These are phyloP conservation scores for Danaus plexippus DNA, from an alignment of 1,140 invertebrate genomes.

Conservation along the genomic window DNA sequence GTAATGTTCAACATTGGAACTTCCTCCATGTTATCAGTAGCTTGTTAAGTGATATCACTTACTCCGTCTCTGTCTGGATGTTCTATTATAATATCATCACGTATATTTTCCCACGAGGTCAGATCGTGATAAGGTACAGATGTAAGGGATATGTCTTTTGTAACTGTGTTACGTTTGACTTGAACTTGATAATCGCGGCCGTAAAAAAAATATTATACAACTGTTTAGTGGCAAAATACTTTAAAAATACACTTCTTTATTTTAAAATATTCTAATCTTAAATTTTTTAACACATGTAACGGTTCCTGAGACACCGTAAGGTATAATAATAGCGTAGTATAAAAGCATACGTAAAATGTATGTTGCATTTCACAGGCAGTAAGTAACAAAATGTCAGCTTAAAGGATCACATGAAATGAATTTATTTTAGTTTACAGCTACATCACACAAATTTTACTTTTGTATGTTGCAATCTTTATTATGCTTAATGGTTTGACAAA, in stretches of 20 bases:
- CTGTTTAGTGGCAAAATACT: too few relatives aligned
- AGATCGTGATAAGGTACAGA: constrained; percentile 39
- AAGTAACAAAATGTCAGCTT: constrained; percentile 33
- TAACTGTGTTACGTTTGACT: constrained; percentile 15
- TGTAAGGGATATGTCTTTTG: constrained; percentile 20
- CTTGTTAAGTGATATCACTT: constrained; percentile 19
- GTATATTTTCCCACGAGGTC: constrained; percentile 38
- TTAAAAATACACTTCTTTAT: too few relatives aligned
- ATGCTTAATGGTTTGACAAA: too few relatives aligned
- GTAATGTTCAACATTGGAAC: constrained; percentile 15
- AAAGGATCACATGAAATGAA: constrained; percentile 31
- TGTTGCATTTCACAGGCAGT: constrained; percentile 30
- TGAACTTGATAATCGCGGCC: too few relatives aligned
- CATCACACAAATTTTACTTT: too few relatives aligned
- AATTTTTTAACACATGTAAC: too few relatives aligned
- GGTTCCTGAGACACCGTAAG: too few relatives aligned
- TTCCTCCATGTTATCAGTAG: constrained; percentile 17
- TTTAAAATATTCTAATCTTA: too few relatives aligned
- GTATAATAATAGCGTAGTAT: too few relatives aligned
- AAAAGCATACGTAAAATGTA: constrained; percentile 15
- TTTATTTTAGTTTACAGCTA: constrained; percentile 25
- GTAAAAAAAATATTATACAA: too few relatives aligned
- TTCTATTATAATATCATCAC: constrained; percentile 33
- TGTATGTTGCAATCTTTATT: too few relatives aligned
- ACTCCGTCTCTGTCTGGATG: constrained; percentile 20